These are phyloP conservation scores for Himalopsyche tibetana DNA, from an alignment of 2,888 invertebrate genomes.

Conservation along the genomic window DNA sequence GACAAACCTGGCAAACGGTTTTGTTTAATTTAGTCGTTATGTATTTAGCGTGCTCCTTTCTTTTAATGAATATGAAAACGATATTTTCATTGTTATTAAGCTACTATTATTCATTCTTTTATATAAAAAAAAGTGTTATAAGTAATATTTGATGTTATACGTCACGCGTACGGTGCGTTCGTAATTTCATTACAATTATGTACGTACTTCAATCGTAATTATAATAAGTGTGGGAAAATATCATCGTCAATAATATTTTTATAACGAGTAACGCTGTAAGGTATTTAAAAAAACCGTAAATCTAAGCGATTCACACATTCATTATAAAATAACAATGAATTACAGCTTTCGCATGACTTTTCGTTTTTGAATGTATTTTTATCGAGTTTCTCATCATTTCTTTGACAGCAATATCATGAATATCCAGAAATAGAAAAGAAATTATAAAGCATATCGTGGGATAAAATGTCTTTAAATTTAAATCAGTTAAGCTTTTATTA, in stretches of 20 bases:
- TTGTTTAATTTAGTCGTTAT: too few species aligned
- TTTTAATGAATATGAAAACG: too few species aligned
- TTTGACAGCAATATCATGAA: too few species aligned
- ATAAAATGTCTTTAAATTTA: too few species aligned
- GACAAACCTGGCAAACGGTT: too few species aligned
- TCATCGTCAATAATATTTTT: background rate
- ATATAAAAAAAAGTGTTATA: too few species aligned
- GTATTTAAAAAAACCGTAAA: conserved; percentile 4
- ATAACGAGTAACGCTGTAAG: background rate
- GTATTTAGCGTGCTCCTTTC: too few species aligned
- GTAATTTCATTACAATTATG: background rate
- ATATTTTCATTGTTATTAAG: too few species aligned
- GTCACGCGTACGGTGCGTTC: background rate
- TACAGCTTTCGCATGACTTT: conserved; percentile 8
- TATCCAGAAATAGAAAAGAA: too few species aligned
- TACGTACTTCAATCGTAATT: background rate
- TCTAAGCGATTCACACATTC: conserved; percentile 15
- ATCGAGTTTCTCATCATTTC: background rate
- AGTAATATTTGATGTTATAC: background rate
- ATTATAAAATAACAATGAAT: background rate
- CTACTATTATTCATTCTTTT: too few species aligned
- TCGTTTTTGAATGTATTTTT: background rate
- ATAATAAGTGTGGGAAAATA: conserved; percentile 23
- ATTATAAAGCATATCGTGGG: too few species aligned
- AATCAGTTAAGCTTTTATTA: too few species aligned